phyloP scores from a whole-genome alignment of 1,140 invertebrate genomes.

The Hycleus phaleratus region DNA sequence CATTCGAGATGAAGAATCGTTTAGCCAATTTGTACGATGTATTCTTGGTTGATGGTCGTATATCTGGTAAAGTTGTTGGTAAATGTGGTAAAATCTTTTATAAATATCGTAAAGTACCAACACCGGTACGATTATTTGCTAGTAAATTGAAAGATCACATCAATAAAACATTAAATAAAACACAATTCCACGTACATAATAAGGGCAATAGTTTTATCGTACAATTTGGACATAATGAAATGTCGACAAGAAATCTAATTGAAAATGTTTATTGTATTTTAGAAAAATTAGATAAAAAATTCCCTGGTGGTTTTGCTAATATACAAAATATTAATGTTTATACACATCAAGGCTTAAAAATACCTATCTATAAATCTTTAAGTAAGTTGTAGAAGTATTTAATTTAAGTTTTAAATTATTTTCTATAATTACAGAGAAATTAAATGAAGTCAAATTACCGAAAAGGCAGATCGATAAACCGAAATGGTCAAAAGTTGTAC shows the following conservation, averaged over 20 bases:
- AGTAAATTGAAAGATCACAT: conserved; percentile 52
- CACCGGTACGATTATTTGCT: conserved; percentile 46
- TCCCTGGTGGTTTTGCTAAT: conserved; percentile 57
- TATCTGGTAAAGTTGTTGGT: conserved; percentile 52
- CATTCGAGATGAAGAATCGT: conserved; percentile 55
- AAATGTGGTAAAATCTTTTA: conserved; percentile 54
- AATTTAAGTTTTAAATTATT: not conserved
- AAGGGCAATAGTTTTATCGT: conserved; percentile 49
- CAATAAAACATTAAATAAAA: conserved; percentile 49
- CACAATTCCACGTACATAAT: conserved; percentile 47
- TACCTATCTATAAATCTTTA: conserved; percentile 55
- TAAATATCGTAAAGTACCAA: conserved; percentile 52
- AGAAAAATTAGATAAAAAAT: conserved; percentile 45
- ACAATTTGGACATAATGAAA: conserved; percentile 49
- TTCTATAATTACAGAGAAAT: conserved; percentile 37
- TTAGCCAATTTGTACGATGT: conserved; percentile 53
- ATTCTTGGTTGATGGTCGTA: conserved; percentile 55
- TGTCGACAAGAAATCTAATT: conserved; percentile 45
- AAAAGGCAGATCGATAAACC: not conserved
- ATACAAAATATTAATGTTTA: conserved; percentile 52
- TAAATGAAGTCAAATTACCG: conserved; percentile 39
- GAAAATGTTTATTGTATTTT: conserved; percentile 51
- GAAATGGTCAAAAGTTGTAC: too few relatives aligned
- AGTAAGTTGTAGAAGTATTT: conserved; percentile 45
- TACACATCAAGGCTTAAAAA: conserved; percentile 38